Evolutionary conservation across 2,888 invertebrate species (phyloP).

Genomic region (Gryllus longicercus): DNA sequence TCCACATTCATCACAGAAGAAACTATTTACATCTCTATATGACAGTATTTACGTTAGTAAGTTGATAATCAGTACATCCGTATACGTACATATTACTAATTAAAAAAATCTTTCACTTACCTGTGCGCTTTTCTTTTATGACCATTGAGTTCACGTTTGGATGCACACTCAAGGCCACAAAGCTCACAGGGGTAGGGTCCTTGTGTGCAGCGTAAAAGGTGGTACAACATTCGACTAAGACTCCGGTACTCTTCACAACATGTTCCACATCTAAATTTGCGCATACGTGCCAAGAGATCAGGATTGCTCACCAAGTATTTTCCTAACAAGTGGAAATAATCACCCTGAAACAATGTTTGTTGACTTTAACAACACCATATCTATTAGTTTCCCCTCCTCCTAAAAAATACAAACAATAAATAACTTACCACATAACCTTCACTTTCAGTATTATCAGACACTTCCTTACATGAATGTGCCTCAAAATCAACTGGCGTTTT

Average conservation of each 20-base stretch:
- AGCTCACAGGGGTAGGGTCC: slow-evolving; percentile 37
- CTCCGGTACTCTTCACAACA: slow-evolving; percentile 38
- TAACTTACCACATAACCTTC: not conserved
- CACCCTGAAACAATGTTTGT: not conserved
- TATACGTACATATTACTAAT: not conserved
- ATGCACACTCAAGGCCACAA: slow-evolving; percentile 32
- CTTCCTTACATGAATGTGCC: slow-evolving; percentile 29
- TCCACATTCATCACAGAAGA: slow-evolving; percentile 38
- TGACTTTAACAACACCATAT: not conserved
- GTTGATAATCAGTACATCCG: not conserved
- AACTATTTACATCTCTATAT: slow-evolving; percentile 36
- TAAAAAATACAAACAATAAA: not conserved
- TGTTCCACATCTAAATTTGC: slow-evolving; percentile 36
- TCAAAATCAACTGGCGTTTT: slow-evolving; percentile 29
- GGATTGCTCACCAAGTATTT: slow-evolving; percentile 27
- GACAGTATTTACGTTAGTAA: not conserved
- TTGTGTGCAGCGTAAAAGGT: slow-evolving; percentile 34
- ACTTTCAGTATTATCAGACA: not conserved
- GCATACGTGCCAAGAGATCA: slow-evolving; percentile 27
- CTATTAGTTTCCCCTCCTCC: not conserved
- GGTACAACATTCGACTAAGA: slow-evolving; percentile 36
- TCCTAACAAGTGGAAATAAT: slow-evolving; percentile 6
- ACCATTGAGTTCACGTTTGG: slow-evolving; percentile 33
- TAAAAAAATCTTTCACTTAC: slow-evolving; percentile 24
- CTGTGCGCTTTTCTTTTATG: slow-evolving; percentile 37